Conservation (phyloP, 1,140 invertebrate genomes). For the Chelonus insularis region DNA sequence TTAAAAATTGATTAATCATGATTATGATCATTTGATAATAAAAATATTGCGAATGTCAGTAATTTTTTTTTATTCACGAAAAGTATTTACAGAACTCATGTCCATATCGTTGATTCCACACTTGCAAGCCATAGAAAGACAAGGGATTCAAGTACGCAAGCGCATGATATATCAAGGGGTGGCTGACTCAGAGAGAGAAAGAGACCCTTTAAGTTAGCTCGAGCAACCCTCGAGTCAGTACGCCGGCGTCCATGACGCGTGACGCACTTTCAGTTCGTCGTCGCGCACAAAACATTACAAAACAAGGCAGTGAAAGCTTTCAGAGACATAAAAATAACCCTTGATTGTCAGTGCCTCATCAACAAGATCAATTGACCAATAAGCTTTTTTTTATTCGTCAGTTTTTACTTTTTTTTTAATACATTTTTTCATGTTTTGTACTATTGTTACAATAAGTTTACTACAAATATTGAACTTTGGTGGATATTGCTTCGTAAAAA, state of each 20-base stretch:
- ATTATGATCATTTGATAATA: no score
- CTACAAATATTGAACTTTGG: no score
- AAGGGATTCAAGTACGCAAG: constrained; percentile 26
- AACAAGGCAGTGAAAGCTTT: neutral
- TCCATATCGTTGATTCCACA: neutral
- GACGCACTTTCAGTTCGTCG: constrained; percentile 31
- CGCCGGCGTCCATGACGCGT: constrained; percentile 47
- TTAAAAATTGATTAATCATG: no score
- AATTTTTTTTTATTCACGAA: constrained; percentile 6
- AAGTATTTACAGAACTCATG: constrained; percentile 7
- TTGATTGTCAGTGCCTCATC: no score
- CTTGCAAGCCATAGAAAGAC: constrained; percentile 1
- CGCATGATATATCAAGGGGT: constrained; percentile 26
- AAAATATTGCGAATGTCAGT: no score
- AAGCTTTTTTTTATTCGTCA: neutral
- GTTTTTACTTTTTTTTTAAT: neutral
- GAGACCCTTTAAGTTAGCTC: constrained; percentile 21
- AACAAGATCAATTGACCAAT: no score
- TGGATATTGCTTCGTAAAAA: no score
- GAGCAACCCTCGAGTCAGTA: constrained; percentile 39
- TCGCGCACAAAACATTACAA: neutral
- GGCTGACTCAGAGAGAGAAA: constrained; percentile 25
- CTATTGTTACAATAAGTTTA: no score
- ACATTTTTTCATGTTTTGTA: no score
- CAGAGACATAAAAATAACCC: neutral